phyloP scores from a whole-genome alignment of 1,140 invertebrate genomes.

The Drosophila sulfurigaster region DNA sequence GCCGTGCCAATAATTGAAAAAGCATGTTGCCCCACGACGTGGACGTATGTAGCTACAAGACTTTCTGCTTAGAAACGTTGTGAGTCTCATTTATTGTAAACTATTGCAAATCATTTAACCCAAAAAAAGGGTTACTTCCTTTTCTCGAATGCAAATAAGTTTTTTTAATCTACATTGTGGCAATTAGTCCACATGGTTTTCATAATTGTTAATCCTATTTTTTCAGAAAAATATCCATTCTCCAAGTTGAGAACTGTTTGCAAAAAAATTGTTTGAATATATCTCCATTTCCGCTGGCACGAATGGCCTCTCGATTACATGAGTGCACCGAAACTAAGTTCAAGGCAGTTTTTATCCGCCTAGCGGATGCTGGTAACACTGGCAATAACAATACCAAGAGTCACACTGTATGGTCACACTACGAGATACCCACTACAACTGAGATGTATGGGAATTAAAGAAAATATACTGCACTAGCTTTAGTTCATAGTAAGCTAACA shows the following conservation, averaged over 20 bases:
- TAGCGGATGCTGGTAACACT: conserved; percentile 21
- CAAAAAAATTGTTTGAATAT: background rate
- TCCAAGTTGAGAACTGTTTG: background rate
- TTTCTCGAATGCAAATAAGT: background rate
- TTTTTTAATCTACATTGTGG: no score
- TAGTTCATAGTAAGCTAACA: no score
- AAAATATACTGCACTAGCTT: background rate
- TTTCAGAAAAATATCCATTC: no score
- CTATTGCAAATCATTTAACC: conserved; percentile 4
- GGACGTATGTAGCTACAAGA: conserved; percentile 58
- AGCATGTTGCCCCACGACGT: conserved; percentile 69
- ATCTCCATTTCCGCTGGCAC: conserved; percentile 7
- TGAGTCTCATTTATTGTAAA: conserved; percentile 10
- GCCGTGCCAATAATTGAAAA: conserved; percentile 73
- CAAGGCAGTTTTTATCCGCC: conserved; percentile 47
- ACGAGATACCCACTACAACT: background rate
- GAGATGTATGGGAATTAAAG: background rate
- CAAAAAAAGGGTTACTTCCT: background rate
- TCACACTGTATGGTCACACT: background rate
- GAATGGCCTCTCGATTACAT: conserved; percentile 6
- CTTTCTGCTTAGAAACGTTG: conserved; percentile 57
- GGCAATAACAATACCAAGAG: conserved; percentile 13
- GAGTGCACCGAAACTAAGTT: conserved; percentile 17
- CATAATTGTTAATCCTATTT: no score
- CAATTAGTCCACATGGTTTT: no score